These are phyloP conservation scores for Gallinago media DNA, from an alignment of 2,113 vertebrate genomes.

Conservation along the genomic window DNA sequence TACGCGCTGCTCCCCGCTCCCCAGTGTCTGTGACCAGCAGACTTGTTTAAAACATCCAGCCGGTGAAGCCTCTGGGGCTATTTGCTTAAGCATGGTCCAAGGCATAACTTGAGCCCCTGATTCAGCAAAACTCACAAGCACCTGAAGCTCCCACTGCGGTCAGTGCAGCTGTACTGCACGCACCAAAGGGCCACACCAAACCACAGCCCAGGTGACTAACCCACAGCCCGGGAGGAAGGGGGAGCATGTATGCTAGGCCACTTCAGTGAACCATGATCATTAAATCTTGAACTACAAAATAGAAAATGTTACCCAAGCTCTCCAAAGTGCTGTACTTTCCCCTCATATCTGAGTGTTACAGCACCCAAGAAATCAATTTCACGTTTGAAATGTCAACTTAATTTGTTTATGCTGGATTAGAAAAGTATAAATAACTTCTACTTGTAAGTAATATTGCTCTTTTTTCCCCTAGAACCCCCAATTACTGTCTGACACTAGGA, in stretches of 20 bases:
- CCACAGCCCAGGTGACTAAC: not conserved
- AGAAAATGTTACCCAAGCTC: not conserved
- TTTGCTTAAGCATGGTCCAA: not conserved
- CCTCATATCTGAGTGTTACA: not conserved
- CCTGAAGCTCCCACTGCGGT: not conserved
- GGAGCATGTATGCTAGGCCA: not conserved
- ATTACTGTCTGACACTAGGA: constrained; percentile 48
- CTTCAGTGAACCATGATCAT: not conserved
- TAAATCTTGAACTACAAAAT: not conserved
- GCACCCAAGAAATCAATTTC: not conserved
- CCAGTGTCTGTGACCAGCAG: not conserved
- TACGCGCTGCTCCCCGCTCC: not conserved
- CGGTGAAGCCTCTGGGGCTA: not conserved
- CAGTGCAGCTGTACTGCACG: not conserved
- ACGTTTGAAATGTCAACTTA: not conserved
- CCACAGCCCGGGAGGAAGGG: not conserved
- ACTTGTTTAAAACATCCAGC: not conserved
- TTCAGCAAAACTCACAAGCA: not conserved
- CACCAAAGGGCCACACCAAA: not conserved
- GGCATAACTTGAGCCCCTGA: not conserved
- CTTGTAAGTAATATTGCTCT: not conserved
- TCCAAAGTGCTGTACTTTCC: not conserved
- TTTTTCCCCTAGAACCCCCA: too few relatives aligned
- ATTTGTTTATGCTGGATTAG: not conserved
- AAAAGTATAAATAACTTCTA: not conserved